phyloP scores from a whole-genome alignment of 2,113 vertebrate genomes.

The Lophura nycthemera region DNA sequence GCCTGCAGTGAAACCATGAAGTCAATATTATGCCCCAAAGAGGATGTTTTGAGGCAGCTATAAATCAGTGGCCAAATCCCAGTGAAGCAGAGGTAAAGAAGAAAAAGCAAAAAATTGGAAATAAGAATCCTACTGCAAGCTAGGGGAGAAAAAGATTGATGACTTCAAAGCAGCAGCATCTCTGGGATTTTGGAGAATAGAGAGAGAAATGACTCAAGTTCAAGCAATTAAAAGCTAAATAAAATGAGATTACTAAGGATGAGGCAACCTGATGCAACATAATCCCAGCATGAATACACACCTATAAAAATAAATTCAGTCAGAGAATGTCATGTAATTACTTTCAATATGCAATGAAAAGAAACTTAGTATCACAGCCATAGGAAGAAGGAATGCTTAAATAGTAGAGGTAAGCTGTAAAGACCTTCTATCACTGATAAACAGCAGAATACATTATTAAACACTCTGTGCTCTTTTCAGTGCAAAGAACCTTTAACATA shows the following conservation, averaged over 20 bases:
- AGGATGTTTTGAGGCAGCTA: not conserved
- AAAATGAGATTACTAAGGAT: not conserved
- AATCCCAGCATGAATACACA: not conserved
- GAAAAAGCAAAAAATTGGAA: not conserved
- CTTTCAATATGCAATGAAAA: not conserved
- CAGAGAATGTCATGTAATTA: not conserved
- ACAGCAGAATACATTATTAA: not conserved
- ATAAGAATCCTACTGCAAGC: not conserved
- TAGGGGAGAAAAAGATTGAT: not conserved
- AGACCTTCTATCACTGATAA: not conserved
- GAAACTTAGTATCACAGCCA: not conserved
- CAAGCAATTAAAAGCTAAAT: not conserved
- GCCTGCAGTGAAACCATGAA: not conserved
- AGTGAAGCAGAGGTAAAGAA: not conserved
- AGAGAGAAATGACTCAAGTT: not conserved
- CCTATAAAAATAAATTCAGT: not conserved
- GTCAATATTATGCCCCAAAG: not conserved
- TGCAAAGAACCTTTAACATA: not conserved
- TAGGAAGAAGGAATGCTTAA: not conserved
- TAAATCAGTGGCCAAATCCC: not conserved
- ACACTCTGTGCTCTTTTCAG: not conserved
- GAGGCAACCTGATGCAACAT: not conserved
- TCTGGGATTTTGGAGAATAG: not conserved
- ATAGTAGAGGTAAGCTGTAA: not conserved
- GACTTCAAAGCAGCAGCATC: not conserved